A percentile compares a stretch with the other conserved stretches of the same genome.
These are phyloP conservation scores for Microcebus tavaratra DNA, from an alignment of 2,113 vertebrate genomes.

Conservation along the genomic window DNA sequence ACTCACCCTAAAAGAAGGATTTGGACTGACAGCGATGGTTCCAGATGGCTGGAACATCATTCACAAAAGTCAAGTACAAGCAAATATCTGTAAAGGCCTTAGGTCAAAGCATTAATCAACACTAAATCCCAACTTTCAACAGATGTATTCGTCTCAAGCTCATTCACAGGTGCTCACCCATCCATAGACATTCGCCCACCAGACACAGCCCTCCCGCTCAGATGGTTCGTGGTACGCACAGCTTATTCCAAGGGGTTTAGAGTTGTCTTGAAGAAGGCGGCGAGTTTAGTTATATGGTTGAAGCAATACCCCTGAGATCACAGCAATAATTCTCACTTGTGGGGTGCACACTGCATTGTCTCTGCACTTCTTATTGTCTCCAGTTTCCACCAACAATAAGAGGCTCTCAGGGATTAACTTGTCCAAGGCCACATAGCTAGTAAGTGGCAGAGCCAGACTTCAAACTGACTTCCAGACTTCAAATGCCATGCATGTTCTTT, in stretches of 20 bases:
- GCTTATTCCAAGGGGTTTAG: background rate
- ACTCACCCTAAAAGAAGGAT: background rate
- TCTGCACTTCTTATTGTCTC: background rate
- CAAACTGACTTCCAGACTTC: background rate
- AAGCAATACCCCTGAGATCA: background rate
- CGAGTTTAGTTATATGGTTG: background rate
- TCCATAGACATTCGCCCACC: background rate
- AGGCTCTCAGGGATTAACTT: background rate
- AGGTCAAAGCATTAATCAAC: background rate
- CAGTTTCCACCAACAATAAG: background rate
- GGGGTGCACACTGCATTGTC: too few species aligned
- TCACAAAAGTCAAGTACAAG: background rate
- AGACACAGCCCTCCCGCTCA: background rate
- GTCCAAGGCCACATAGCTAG: background rate
- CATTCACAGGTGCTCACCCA: background rate
- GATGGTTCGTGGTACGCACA: background rate
- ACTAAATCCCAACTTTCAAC: background rate
- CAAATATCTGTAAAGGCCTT: background rate
- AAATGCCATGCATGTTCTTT: background rate
- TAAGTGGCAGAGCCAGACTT: background rate
- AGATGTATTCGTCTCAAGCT: background rate
- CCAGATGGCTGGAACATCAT: background rate
- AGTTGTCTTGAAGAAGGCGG: background rate
- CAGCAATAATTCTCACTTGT: background rate
- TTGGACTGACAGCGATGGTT: background rate